Percentiles rank a stretch among this genome's conserved stretches.
These are phyloP conservation scores for Eurytemora carolleeae DNA, from an alignment of 1,140 invertebrate species.

Conservation along the genomic window DNA sequence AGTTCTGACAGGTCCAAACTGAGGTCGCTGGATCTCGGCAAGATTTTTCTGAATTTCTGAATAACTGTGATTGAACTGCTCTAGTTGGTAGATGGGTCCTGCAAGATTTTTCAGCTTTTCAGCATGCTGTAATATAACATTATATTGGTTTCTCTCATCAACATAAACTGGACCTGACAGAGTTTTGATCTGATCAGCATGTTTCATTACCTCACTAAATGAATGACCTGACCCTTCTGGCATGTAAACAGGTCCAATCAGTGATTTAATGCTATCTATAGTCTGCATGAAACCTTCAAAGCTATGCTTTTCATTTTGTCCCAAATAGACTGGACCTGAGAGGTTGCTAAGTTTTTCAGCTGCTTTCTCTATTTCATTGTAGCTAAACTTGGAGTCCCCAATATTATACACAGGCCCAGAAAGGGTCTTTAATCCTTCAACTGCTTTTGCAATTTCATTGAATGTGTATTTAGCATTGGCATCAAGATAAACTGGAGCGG, in stretches of 20 bases:
- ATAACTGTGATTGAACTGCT: conserved; percentile 5
- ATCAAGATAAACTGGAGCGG: conserved; percentile 10
- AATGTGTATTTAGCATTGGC: conserved; percentile 1
- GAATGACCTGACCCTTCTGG: not conserved
- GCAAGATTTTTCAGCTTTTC: conserved; percentile 12
- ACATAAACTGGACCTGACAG: conserved; percentile 12
- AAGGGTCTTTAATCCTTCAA: conserved; percentile 5
- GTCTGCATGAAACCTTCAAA: conserved; percentile 7
- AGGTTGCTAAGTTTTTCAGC: conserved; percentile 9
- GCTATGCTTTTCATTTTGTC: conserved; percentile 1
- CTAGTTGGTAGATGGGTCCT: conserved; percentile 7
- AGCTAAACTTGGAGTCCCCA: not conserved
- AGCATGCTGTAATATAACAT: conserved; percentile 9
- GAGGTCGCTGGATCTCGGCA: not conserved
- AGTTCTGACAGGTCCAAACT: conserved; percentile 1
- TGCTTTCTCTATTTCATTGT: not conserved
- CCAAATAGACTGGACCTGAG: conserved; percentile 11
- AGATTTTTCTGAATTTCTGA: conserved; percentile 8
- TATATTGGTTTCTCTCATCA: conserved; percentile 5
- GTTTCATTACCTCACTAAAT: conserved; percentile 1
- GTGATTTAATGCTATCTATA: conserved; percentile 1
- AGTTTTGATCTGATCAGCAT: not conserved
- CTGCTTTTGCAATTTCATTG: conserved; percentile 1
- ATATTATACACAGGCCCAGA: conserved; percentile 4
- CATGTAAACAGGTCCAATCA: conserved; percentile 10